A percentile compares a stretch with the other conserved stretches of the same genome.
Conservation (phyloP, 2,113 vertebrate genomes). For the Silurus meridionalis region DNA sequence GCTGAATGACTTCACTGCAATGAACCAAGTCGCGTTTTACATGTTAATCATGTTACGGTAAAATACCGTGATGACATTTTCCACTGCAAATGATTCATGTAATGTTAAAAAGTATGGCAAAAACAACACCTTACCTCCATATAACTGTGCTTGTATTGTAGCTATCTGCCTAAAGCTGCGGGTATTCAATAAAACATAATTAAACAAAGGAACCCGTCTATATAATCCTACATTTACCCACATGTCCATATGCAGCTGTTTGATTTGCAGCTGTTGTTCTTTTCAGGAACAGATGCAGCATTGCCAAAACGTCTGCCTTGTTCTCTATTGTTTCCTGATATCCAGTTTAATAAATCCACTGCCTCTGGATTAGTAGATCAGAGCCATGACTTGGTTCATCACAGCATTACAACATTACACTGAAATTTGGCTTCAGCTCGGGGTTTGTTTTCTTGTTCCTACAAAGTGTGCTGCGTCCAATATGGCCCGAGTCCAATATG, state of each 20-base stretch:
- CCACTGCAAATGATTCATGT: background rate
- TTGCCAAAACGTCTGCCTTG: background rate
- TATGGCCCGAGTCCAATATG: background rate
- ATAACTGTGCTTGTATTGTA: background rate
- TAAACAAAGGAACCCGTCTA: background rate
- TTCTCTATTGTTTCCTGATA: background rate
- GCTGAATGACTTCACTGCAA: no score
- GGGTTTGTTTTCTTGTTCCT: constrained; percentile 6
- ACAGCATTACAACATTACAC: constrained; percentile 16
- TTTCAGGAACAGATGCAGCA: background rate
- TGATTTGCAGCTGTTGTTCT: background rate
- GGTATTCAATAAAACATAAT: background rate
- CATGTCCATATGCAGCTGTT: background rate
- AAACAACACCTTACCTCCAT: background rate
- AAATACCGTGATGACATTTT: background rate
- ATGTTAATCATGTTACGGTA: background rate
- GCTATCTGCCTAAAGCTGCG: background rate
- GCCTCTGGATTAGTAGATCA: constrained; percentile 33
- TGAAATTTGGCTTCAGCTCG: background rate
- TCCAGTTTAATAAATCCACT: constrained; percentile 10
- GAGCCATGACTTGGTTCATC: constrained; percentile 24
- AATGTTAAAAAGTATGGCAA: background rate
- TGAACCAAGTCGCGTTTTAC: background rate
- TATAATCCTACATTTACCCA: background rate
- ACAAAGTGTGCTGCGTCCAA: background rate